phyloP scores from a whole-genome alignment of 2,113 vertebrate species.

The Ariopsis seemanni region DNA sequence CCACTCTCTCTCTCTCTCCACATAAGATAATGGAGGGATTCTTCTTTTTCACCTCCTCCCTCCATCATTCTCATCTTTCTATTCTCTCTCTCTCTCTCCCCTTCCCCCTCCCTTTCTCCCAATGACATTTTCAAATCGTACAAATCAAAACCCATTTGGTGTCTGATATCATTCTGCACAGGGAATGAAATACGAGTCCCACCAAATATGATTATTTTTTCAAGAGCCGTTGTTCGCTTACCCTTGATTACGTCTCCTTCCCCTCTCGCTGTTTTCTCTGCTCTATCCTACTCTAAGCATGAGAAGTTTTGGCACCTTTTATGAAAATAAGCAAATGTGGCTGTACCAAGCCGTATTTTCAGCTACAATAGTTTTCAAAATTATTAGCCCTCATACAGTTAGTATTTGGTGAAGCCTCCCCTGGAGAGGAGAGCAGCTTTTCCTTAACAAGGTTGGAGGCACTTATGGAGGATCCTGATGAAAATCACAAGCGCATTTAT shows the following conservation, averaged over 20 bases:
- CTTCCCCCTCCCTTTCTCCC: background rate
- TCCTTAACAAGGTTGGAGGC: too few relatives aligned
- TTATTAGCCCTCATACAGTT: too few relatives aligned
- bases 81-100: constrained; percentile 11
- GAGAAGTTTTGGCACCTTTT: background rate
- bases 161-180: background rate
- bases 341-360: background rate
- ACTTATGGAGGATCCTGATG: background rate
- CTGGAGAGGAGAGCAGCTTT: background rate
- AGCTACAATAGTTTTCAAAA: background rate
- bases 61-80: constrained; percentile 8
- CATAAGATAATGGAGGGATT: background rate
- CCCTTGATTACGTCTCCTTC: background rate
- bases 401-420: background rate
- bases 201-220: background rate
- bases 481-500: background rate
- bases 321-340: background rate
- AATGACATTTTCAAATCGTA: background rate
- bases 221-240: background rate
- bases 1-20: background rate
- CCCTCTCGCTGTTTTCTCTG: background rate
- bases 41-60: background rate
- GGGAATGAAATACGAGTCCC: background rate
- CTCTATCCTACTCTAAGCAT: background rate
- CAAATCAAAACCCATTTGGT: background rate